Evolutionary conservation across 2,888 invertebrate species (phyloP), one percentile per base, ranked within the genome.

Genomic region (Drosophila fulvimacula): DNA sequence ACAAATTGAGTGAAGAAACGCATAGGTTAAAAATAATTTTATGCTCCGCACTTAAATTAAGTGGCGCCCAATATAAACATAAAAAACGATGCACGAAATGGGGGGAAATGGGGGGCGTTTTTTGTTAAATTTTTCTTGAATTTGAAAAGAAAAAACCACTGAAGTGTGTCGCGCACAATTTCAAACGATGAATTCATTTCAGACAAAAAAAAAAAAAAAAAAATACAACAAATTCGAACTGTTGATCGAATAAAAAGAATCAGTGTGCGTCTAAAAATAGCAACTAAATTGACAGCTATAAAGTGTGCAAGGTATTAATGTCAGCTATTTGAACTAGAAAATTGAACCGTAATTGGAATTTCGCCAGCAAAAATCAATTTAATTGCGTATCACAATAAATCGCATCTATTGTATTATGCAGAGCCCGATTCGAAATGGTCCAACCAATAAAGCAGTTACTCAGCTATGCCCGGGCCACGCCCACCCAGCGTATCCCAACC

Each of bases 81-180:
- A 77, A 73, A 81, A 74, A 56, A 59, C 34, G 51, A 49, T 44
- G 49, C 74, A 71, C 55, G 58, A 68, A 66, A 68, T 11, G 42
- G 36, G 51, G 66, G 46, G 51, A 64, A 55, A 59, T 21, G 52
- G 61, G 69, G 68, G 80, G 58, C 55, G 19, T 21, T 52, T 58
- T 72, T 78, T 36, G 51, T 60, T 56, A 48, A 30, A 30, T 58
- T 58, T 56, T 57, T 61, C 57, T 46, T 66, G 58, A 49, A 71
- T 58, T 68, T 71, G 58, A 71, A 60, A 64, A 64, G 75, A 82
- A 64, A 62, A 62, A 65, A n/a, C 44, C 78, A 80, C 67, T 76
- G 68, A 86, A 82, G 88, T 88, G 87, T 89, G 88, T 88, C 90
- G 87, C 56, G 49, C 57, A 73, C 77, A 84, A 79, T 73, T 69